These are phyloP conservation scores for Cephus pulcher DNA, from an alignment of 2,888 invertebrate genomes.

Conservation along the genomic window DNA sequence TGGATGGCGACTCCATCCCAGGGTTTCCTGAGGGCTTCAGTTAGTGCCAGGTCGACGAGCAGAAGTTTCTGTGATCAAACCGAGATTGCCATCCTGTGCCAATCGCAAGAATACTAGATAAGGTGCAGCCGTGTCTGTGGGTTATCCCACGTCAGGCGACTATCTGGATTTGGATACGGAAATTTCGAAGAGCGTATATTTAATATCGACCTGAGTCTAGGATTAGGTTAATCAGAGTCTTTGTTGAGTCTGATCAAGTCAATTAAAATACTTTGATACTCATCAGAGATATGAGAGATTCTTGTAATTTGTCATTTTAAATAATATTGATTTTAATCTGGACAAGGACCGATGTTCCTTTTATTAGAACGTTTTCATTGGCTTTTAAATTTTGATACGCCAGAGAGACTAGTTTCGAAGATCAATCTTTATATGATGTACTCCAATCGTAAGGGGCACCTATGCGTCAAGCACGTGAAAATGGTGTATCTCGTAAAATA, in stretches of 20 bases:
- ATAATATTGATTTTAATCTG: neutral
- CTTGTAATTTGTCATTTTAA: neutral
- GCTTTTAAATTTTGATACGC: neutral
- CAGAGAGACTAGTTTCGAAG: neutral
- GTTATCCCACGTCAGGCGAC: neutral
- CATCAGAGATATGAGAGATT: too few relatives aligned
- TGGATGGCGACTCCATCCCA: conserved; percentile 17
- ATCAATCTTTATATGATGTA: neutral
- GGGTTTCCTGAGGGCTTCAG: conserved; percentile 12
- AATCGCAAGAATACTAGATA: conserved; percentile 30
- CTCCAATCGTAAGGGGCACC: conserved; percentile 30
- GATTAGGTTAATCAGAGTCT: neutral
- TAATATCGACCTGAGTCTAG: neutral
- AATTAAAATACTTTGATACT: neutral
- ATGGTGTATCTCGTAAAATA: conserved; percentile 5
- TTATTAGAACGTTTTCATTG: neutral
- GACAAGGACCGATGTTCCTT: neutral
- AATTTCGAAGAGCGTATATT: neutral
- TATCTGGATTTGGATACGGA: neutral
- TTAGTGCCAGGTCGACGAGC: neutral
- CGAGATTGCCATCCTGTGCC: conserved; percentile 46
- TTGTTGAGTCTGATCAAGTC: neutral
- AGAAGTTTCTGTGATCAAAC: conserved; percentile 41
- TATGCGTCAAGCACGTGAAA: conserved; percentile 12
- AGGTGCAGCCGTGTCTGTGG: neutral